Base-by-base conservation (phyloP, 2,888 invertebrate genomes). In the Nomada lathburiana region DNA sequence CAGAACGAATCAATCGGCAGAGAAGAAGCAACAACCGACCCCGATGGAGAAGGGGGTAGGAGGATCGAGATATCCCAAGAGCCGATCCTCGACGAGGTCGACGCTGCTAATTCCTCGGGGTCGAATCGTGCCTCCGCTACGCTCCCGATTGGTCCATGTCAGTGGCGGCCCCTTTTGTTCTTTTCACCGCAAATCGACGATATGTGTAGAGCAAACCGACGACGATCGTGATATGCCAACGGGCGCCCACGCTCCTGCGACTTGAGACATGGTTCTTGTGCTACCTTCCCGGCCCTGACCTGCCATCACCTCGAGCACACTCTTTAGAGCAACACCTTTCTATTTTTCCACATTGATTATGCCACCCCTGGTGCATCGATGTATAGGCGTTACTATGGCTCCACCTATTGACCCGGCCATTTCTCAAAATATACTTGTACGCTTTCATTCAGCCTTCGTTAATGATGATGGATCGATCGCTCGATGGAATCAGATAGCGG, bases 201-300 rank as follows among this genome's bases (percentile, higher is more conserved):
- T 86, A 87, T 84, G 88, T 88, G 85, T 76, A 78, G 88, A 85
- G 86, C 88, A 89, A 84, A 83, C 87, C 82, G 86, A 80, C 89
- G 86, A 87, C 89, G 89, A 89, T 90, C 90, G 90, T 90, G 90
- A 90, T 90, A 90, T 90, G 90, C 86, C 90, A 90, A 85, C 81
- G 86, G 79, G 89, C 84, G 80, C 90, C 90, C 90, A 90, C 90
- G 90, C 90, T 90, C 90, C 85, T 88, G 82, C 63, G 80, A 78
- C 85, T 86, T 78, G 36, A 83, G 82, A 81, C 82, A 77, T 79
- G 47, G 84, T 85, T 83, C 83, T 68, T 82, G 73, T 85, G 78
- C 88, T 86, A 88, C 88, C 85, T 86, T 85, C 72, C 64, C 71
- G 82, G 76, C 88, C 88, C 86, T 88, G 88, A 88, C 88, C 88